Base-by-base conservation (phyloP, 2,113 vertebrate species). In the Chlorodrepanis virens region DNA sequence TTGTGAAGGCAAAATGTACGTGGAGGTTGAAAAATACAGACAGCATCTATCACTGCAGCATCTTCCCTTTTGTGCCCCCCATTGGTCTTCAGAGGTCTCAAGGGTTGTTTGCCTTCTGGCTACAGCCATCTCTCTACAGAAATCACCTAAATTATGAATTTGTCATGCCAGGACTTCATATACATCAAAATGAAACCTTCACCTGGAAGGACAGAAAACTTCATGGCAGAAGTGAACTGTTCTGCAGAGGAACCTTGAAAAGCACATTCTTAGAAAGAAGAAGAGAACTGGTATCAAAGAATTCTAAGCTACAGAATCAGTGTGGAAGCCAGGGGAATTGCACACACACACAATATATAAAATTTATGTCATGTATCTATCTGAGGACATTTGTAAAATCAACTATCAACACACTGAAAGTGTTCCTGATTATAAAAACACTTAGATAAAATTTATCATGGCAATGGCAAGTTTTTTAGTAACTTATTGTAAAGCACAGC, bases 251-350 rank as follows among this genome's bases (percentile, higher is more conserved):
- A 49, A 61, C 12, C 22, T 28, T 49, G n/a, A 50, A 82, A 91
- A 83, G 31, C 25, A 78, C 35, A 60, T 4, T 8, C 35, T 69
- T 47, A 67, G 33, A 68, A 85, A 79, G 39, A 14, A 72, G 42
- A 60, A 57, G 10, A 49, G 50, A 81, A 77, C 1, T 15, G 9
- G 3, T 22, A 50, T 17, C n/a, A 76, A 75, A 33, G 59, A 79
- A 72, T 60, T 60, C 22, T 14, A 74, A 85, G 29, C 53, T 89
- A 37, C 61, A 63, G 19, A 80, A 71, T 21, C 25, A 35, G 18
- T 0, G 0, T n/a, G 10, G 8, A 23, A 12, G 11, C 13, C 1
- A 2, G 29, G 5, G 27, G 5, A 44, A 37, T n/a, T 13, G 27
- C 3, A 37, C 4, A 24, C 4, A 71, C 2, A 35, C 11, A 78